A percentile compares a stretch with the other conserved stretches of the same genome.
Evolutionary conservation across 1,140 invertebrate species (phyloP).

Genomic region (Pseudomyrmex gracilis): DNA sequence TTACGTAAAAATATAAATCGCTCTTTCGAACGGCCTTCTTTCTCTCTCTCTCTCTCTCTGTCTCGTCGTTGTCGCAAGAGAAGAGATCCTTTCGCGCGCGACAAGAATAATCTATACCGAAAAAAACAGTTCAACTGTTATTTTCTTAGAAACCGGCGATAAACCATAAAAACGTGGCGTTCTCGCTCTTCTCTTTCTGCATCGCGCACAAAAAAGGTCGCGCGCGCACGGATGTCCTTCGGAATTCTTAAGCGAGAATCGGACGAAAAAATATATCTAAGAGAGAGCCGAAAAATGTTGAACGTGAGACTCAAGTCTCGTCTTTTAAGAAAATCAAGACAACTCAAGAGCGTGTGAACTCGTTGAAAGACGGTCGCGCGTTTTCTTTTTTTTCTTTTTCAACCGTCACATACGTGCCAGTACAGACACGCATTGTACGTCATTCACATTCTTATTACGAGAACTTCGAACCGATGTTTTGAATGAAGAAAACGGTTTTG

Average conservation of each 20-base stretch:
- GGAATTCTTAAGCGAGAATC: not conserved
- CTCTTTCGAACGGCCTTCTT: slow-evolving; percentile 24
- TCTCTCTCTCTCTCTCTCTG: too few relatives aligned
- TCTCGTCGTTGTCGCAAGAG: not conserved
- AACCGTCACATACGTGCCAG: too few relatives aligned
- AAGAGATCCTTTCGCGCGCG: slow-evolving; percentile 3
- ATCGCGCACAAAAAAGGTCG: not conserved
- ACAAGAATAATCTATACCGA: slow-evolving; percentile 14
- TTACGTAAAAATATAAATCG: slow-evolving; percentile 67
- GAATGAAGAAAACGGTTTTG: not conserved
- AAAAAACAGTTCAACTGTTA: not conserved
- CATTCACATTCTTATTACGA: too few relatives aligned
- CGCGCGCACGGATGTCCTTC: not conserved
- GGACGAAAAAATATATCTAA: not conserved
- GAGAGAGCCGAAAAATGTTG: not conserved
- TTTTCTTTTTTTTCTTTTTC: too few relatives aligned
- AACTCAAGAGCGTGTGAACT: too few relatives aligned
- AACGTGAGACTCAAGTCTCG: too few relatives aligned
- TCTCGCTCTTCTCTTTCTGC: too few relatives aligned
- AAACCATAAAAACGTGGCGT: not conserved
- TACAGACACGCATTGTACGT: too few relatives aligned
- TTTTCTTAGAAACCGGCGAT: not conserved
- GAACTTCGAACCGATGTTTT: not conserved
- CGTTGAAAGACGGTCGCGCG: too few relatives aligned
- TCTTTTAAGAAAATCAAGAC: too few relatives aligned